Percentiles rank a stretch among this genome's conserved stretches.
Evolutionary conservation across 2,113 vertebrate genomes (phyloP).

Genomic region (Haemorhous mexicanus): DNA sequence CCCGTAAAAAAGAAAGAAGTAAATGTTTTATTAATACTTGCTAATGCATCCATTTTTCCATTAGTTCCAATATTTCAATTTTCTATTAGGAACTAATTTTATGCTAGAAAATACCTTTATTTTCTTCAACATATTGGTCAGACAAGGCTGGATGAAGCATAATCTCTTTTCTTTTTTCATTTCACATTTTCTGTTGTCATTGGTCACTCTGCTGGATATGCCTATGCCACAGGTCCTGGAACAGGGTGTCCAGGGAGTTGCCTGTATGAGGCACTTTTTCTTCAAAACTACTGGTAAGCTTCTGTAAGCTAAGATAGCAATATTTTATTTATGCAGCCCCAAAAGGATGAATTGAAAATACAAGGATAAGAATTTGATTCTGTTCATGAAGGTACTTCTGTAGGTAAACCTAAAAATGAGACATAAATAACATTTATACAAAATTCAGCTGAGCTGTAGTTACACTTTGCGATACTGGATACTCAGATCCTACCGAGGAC

Average conservation of each 20-base stretch:
- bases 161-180: slow-evolving; percentile 88
- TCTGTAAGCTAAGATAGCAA: slow-evolving; percentile 85
- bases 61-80: not conserved
- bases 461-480: not conserved
- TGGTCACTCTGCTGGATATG: slow-evolving; percentile 89
- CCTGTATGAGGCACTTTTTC: slow-evolving; percentile 91
- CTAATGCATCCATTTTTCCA: not conserved
- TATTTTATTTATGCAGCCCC: not conserved
- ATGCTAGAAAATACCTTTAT: slow-evolving; percentile 78
- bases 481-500: not conserved
- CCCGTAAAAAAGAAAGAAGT: not conserved
- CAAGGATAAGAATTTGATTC: not conserved
- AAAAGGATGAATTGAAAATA: not conserved
- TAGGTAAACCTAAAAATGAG: not conserved
- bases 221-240: slow-evolving; percentile 92
- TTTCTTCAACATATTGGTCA: slow-evolving; percentile 69
- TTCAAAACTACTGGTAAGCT: slow-evolving; percentile 88
- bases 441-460: not conserved
- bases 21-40: not conserved
- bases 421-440: not conserved
- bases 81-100: not conserved
- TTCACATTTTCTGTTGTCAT: slow-evolving; percentile 89
- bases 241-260: slow-evolving; percentile 91
- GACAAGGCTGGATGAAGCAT: slow-evolving; percentile 88
- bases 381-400: not conserved